phyloP scores from a whole-genome alignment of 2,888 invertebrate genomes.

The Eupithecia dodoneata region DNA sequence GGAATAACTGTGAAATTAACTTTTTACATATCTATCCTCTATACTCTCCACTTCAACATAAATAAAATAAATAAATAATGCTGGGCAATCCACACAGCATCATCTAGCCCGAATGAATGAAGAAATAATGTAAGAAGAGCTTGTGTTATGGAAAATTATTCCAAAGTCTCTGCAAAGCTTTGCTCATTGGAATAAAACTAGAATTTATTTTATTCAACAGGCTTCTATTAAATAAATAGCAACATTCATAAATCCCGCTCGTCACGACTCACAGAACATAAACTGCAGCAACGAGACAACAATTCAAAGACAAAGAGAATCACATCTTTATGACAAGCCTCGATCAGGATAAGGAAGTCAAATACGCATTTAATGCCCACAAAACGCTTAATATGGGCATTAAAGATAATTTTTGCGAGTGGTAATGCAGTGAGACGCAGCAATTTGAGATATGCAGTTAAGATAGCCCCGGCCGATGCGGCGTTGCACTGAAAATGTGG shows the following conservation, averaged over 20 bases:
- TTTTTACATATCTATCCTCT: too few relatives aligned
- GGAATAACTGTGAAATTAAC: too few relatives aligned
- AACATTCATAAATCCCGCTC: slow-evolving; percentile 9
- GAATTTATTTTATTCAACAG: not conserved
- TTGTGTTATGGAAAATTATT: not conserved
- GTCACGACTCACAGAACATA: slow-evolving; percentile 23
- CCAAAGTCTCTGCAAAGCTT: not conserved
- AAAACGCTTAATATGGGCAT: slow-evolving; percentile 62
- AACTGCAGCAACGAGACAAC: slow-evolving; percentile 26
- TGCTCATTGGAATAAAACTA: not conserved
- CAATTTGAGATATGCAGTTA: slow-evolving; percentile 66
- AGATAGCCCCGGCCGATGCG: slow-evolving; percentile 61
- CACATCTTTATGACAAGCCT: slow-evolving; percentile 33
- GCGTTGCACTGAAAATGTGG: slow-evolving; percentile 44
- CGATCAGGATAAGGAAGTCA: slow-evolving; percentile 42
- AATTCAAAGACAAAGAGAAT: slow-evolving; percentile 33
- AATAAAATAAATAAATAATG: too few relatives aligned
- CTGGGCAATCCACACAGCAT: too few relatives aligned
- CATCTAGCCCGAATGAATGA: too few relatives aligned
- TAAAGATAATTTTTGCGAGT: slow-evolving; percentile 63
- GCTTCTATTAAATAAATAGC: not conserved
- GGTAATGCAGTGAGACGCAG: slow-evolving; percentile 50
- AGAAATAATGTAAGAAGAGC: too few relatives aligned
- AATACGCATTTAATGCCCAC: slow-evolving; percentile 39
- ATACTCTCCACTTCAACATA: too few relatives aligned